Conservation (phyloP, 1,140 invertebrate species). For the Zeugodacus cucurbitae region DNA sequence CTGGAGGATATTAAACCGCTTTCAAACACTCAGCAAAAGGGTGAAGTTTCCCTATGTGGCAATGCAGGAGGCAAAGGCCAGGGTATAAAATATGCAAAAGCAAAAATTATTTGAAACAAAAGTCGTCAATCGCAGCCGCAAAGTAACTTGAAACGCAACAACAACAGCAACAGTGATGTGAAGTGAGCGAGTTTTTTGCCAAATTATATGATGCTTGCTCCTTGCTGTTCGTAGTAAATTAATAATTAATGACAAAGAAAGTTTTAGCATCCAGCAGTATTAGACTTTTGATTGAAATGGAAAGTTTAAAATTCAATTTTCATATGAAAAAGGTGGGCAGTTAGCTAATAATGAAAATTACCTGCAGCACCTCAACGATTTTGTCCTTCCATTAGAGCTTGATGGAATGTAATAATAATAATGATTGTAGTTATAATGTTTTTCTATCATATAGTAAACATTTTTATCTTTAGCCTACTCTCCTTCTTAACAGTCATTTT, state of each 20-base stretch:
- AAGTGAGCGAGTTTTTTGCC: not conserved
- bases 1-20: not conserved
- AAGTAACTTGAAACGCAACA: not conserved
- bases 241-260: not conserved
- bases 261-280: not conserved
- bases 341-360: not conserved
- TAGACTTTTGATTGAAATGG: not conserved
- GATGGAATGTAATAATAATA: not conserved
- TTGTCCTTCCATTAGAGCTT: not conserved
- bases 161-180: not conserved
- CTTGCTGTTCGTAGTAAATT: not conserved
- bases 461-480: too few species aligned
- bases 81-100: not conserved
- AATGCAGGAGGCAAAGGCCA: not conserved
- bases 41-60: not conserved
- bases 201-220: not conserved
- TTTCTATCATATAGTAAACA: not conserved
- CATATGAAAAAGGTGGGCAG: not conserved
- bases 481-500: too few species aligned
- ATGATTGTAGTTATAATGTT: not conserved
- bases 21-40: not conserved
- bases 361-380: not conserved
- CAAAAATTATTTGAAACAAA: not conserved
- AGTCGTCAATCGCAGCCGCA: not conserved
- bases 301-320: not conserved